Percentiles rank a stretch among this genome's conserved stretches.
Evolutionary conservation across 2,113 vertebrate species (phyloP).

Genomic region (Fulmarus glacialis): DNA sequence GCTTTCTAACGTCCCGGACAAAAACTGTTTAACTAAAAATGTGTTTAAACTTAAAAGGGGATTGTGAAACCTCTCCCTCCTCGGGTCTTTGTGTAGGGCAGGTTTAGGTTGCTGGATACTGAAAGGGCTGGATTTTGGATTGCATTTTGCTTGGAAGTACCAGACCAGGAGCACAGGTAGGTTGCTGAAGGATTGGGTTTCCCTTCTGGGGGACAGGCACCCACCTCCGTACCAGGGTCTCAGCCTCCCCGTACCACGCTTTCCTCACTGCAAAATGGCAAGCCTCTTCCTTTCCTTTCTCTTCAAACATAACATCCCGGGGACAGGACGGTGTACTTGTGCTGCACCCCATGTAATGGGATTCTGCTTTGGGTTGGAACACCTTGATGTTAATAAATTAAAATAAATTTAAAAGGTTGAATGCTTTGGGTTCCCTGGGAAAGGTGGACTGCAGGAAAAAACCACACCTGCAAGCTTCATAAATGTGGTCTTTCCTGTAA

Average conservation of each 20-base stretch:
- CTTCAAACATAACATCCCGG: background rate
- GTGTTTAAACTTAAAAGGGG: background rate
- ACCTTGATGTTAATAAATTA: background rate
- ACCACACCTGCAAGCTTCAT: background rate
- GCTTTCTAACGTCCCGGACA: background rate
- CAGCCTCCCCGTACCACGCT: accelerated
- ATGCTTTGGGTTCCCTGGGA: background rate
- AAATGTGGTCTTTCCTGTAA: background rate
- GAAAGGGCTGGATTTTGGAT: background rate
- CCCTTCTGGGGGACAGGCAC: accelerated
- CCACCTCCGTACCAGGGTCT: background rate
- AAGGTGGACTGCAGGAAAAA: background rate
- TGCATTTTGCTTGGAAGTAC: background rate
- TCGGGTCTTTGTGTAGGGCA: accelerated
- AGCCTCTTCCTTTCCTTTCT: background rate
- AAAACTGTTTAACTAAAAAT: background rate
- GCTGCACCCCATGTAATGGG: background rate
- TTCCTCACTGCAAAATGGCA: background rate
- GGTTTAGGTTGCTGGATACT: background rate
- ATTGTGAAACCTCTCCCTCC: background rate
- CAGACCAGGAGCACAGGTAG: background rate
- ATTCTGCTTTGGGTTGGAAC: background rate
- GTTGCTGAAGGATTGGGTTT: background rate
- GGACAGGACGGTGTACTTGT: background rate
- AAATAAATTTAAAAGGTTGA: background rate